Percentiles rank a stretch among this genome's conserved stretches.
Conservation (phyloP, 2,888 invertebrate genomes). For the Dasysyrphus tricinctus region DNA sequence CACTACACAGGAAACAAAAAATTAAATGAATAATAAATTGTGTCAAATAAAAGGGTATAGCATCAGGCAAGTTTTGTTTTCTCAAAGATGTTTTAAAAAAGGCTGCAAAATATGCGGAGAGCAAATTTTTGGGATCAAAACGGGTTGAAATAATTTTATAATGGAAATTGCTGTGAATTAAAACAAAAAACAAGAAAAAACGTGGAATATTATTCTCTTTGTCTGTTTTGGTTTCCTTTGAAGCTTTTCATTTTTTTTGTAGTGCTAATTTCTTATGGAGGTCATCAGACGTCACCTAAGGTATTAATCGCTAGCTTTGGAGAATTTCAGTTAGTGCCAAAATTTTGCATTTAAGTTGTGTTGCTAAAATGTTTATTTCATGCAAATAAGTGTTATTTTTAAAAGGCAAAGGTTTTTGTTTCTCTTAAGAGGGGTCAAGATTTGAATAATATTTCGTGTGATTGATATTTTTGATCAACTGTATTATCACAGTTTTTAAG, state of each 20-base stretch:
- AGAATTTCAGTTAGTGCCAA: background rate
- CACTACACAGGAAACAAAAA: background rate
- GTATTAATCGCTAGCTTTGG: background rate
- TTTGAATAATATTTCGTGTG: background rate
- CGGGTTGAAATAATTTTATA: slow-evolving; percentile 10
- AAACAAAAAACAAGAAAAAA: background rate
- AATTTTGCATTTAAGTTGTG: background rate
- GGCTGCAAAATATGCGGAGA: background rate
- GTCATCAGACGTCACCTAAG: slow-evolving; percentile 10
- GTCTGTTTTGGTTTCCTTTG: background rate
- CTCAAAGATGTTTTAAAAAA: slow-evolving; percentile 23
- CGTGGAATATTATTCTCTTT: slow-evolving; percentile 15
- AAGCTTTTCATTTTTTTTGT: background rate
- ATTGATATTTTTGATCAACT: too few species aligned
- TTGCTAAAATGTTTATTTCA: background rate
- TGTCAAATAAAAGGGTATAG: slow-evolving; percentile 42
- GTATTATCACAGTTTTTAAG: too few species aligned
- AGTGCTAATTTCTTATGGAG: background rate
- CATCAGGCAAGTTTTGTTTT: background rate
- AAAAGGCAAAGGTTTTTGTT: background rate
- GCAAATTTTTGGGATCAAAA: slow-evolving; percentile 1
- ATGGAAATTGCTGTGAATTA: slow-evolving; percentile 20
- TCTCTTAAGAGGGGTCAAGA: background rate
- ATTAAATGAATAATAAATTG: slow-evolving; percentile 57
- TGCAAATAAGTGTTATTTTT: background rate